A percentile compares a stretch with the other conserved stretches of the same genome.
These are phyloP conservation scores for Petrolisthes manimaculis DNA, from an alignment of 2,888 invertebrate genomes.

Conservation along the genomic window DNA sequence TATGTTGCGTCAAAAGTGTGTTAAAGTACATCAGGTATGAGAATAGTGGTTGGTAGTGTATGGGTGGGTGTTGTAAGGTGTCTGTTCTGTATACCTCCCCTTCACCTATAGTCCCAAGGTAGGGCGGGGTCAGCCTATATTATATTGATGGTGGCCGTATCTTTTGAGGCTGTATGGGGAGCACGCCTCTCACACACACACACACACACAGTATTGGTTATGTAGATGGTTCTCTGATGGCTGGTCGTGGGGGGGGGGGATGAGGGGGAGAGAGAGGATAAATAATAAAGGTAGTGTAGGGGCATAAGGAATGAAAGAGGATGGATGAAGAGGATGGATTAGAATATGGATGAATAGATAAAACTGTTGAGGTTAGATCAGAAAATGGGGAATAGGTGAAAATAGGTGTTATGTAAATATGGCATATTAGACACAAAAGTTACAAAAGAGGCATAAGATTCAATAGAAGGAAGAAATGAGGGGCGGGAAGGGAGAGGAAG, in stretches of 20 bases:
- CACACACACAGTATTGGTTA: slow-evolving; percentile 22
- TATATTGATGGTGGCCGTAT: slow-evolving; percentile 37
- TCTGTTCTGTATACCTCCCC: background rate
- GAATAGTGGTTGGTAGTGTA: background rate
- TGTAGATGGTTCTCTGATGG: slow-evolving; percentile 24
- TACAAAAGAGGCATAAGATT: no score
- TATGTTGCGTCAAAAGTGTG: no score
- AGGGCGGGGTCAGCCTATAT: slow-evolving; percentile 27
- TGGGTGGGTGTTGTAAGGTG: slow-evolving; percentile 1
- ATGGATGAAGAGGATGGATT: background rate
- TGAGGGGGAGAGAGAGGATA: background rate
- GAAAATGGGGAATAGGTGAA: no score
- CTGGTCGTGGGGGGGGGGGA: slow-evolving; percentile 6
- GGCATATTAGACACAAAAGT: no score
- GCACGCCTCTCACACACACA: slow-evolving; percentile 3
- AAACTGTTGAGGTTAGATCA: no score
- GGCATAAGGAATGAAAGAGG: background rate
- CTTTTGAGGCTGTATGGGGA: slow-evolving; percentile 33
- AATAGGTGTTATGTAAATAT: background rate
- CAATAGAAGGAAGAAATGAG: no score
- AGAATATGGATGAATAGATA: no score
- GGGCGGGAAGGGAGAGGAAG: no score
- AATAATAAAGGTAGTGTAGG: background rate
- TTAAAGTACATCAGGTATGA: no score
- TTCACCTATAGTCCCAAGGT: background rate